phyloP scores from a whole-genome alignment of 2,113 vertebrate species.

The Mormyrus iriodes region DNA sequence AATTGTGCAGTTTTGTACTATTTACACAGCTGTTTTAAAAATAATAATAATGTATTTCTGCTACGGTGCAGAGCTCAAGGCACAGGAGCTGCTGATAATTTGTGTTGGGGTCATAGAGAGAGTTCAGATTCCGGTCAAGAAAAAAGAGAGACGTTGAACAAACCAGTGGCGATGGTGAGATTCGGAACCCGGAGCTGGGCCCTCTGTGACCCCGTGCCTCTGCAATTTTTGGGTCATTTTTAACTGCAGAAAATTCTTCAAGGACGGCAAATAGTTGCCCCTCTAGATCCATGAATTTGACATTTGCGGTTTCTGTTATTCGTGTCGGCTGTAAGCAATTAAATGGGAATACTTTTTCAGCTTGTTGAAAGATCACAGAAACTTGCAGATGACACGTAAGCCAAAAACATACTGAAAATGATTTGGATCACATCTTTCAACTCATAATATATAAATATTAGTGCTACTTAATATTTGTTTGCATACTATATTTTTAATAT shows the following conservation, averaged over 20 bases:
- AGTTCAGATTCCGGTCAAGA: neutral
- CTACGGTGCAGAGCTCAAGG: neutral
- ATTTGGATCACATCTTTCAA: neutral
- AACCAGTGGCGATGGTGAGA: neutral
- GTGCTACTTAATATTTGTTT: neutral
- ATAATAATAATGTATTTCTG: neutral
- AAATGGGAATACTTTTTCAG: neutral
- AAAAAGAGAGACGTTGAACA: neutral
- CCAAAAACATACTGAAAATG: neutral
- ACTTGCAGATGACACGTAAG: neutral
- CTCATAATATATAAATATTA: neutral
- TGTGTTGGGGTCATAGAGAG: neutral
- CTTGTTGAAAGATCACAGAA: neutral
- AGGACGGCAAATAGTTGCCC: slow-evolving; percentile 23
- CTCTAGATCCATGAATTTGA: neutral
- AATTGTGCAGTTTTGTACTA: neutral
- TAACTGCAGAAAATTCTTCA: slow-evolving; percentile 41
- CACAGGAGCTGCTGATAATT: neutral
- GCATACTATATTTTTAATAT: too few relatives aligned
- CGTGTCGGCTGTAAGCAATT: neutral
- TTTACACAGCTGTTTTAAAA: neutral
- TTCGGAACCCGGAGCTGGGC: neutral
- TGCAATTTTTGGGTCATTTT: slow-evolving; percentile 3
- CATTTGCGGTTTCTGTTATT: neutral
- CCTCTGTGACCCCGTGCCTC: neutral